Evolutionary conservation across 2,888 invertebrate species (phyloP).

Genomic region (Clivina fossor): DNA sequence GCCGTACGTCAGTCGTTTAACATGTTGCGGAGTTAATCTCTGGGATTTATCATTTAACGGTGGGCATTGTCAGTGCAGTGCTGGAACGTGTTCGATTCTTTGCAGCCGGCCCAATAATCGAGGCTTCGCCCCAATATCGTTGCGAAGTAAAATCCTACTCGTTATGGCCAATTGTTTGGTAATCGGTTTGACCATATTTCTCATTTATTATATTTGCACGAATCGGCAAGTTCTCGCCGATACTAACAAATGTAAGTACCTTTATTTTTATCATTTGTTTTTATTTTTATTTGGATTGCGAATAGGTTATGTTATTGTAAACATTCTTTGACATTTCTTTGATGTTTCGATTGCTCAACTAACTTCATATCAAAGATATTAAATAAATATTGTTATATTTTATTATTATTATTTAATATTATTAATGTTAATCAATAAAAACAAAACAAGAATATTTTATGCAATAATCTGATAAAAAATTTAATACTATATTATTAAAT

Average conservation of each 20-base stretch:
- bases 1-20: slow-evolving; percentile 6
- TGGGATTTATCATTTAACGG: slow-evolving; percentile 17
- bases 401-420: too few relatives aligned
- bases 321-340: too few relatives aligned
- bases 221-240: slow-evolving; percentile 6
- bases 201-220: slow-evolving; percentile 3
- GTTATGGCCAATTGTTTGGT: slow-evolving; percentile 17
- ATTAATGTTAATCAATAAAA: too few relatives aligned
- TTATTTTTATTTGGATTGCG: not conserved
- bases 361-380: too few relatives aligned
- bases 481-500: too few relatives aligned
- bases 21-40: slow-evolving; percentile 25
- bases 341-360: too few relatives aligned
- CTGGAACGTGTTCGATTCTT: slow-evolving; percentile 15
- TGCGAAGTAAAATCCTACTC: not conserved
- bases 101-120: not conserved
- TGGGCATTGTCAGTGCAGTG: slow-evolving; percentile 18
- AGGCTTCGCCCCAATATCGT: slow-evolving; percentile 10
- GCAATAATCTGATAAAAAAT: too few relatives aligned
- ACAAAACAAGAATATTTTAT: too few relatives aligned
- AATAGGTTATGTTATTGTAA: too few relatives aligned
- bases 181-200: slow-evolving; percentile 6
- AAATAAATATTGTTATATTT: too few relatives aligned
- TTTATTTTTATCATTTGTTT: not conserved
- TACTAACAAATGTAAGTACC: slow-evolving; percentile 25